Base-by-base conservation (phyloP, 1,140 invertebrate genomes). In the Apis laboriosa region DNA sequence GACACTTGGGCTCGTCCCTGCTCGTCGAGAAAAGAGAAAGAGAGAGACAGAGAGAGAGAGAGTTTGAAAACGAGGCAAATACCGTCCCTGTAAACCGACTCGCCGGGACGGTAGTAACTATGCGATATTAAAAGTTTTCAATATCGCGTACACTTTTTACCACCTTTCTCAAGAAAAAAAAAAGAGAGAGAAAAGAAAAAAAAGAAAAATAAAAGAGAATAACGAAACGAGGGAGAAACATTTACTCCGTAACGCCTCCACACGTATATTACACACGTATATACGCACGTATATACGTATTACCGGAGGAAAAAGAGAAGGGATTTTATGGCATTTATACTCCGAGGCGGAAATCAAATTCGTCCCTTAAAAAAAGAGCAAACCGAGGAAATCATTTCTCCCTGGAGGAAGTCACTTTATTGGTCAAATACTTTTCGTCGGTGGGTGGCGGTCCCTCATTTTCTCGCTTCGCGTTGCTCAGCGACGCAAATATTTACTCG, bases 401-500 rank as follows among this genome's bases (percentile, higher is more conserved):
- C 15, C 49, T 0, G 9, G 24, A 28, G 74, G 9, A n/a, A 70
- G 56, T 77, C 55, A 19, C 19, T 77, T 73, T 74, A 80, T 82
- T 61, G 55, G 28, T n/a, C 17, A 24, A 61, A 70, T 77, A 77
- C 64, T 55, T 68, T 28, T 49, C 12, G 28, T 60, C 24, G 8
- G 19, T 43, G 24, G 28, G 51, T 49, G 49, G 51, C 56, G 34
- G 51, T 49, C 56, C 64, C 81, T 77, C 81, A 78, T 83, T 83
- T 77, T 78, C 81, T 77, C 67, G 75, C 81, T 70, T 28, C n/a
- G 51, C 76, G 67, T 70, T 43, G 34, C 34, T 77, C 66, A 72
- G n/a, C 76, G 19, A 64, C 67, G 76, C 81, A 83, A 83, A 83
- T 83, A 83, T 83, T 83, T 83, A 78, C 81, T 17, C 76, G 75